phyloP scores from a whole-genome alignment of 2,888 invertebrate genomes.

The Caenorhabditis sp. region DNA sequence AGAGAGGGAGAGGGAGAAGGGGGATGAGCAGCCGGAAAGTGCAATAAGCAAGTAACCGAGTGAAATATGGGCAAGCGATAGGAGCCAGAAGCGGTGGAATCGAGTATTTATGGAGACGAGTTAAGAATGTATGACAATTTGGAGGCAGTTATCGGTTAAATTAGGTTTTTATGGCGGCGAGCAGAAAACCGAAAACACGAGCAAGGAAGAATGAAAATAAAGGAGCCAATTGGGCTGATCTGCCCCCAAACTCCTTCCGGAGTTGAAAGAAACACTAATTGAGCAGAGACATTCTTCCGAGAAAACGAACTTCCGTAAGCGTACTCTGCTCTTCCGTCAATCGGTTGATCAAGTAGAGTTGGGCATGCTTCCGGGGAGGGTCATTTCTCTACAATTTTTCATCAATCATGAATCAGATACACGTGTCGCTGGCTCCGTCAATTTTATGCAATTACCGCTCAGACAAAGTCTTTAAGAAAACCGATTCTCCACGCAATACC shows the following conservation, averaged over 20 bases:
- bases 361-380: too few relatives aligned
- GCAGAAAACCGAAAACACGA: too few relatives aligned
- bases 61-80: constrained; percentile 13
- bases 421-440: not conserved
- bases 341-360: too few relatives aligned
- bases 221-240: too few relatives aligned
- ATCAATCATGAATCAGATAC: constrained; percentile 11
- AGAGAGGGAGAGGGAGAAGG: constrained; percentile 3
- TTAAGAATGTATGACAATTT: constrained; percentile 15
- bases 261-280: too few relatives aligned
- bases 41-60: constrained; percentile 25
- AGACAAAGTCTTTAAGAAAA: not conserved
- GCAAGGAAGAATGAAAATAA: too few relatives aligned
- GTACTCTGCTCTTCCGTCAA: not conserved
- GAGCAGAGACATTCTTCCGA: too few relatives aligned
- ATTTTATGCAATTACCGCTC: constrained; percentile 1
- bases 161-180: too few relatives aligned
- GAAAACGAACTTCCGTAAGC: too few relatives aligned
- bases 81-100: constrained; percentile 1
- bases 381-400: not conserved
- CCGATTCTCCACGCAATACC: too few relatives aligned
- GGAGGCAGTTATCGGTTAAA: too few relatives aligned
- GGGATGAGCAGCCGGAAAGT: constrained; percentile 29
- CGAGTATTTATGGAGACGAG: constrained; percentile 23
- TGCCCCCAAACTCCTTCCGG: too few relatives aligned